Conservation (phyloP, 2,888 invertebrate species). For the Drosophila hamatofila region DNA sequence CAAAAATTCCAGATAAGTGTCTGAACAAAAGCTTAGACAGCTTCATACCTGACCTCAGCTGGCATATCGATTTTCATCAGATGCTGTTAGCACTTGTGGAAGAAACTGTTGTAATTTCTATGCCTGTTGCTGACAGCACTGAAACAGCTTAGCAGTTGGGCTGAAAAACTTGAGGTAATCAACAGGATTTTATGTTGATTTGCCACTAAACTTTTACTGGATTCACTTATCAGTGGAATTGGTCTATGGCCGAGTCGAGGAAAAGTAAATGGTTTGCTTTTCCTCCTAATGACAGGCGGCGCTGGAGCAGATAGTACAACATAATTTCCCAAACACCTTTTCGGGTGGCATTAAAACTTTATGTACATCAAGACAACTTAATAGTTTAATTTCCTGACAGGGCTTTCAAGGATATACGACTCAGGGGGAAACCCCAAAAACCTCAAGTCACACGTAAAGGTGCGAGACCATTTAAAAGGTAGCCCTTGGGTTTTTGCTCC, state of each 20-base stretch:
- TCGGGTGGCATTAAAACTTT: conserved; percentile 70
- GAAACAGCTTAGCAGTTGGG: conserved; percentile 26
- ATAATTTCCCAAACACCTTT: conserved; percentile 60
- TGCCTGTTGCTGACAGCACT: conserved; percentile 58
- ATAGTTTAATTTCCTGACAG: conserved; percentile 74
- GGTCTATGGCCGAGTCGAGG: conserved; percentile 34
- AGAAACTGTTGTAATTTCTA: conserved; percentile 20
- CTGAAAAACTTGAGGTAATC: conserved; percentile 63
- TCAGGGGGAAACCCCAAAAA: conserved; percentile 20
- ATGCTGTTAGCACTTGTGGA: conserved; percentile 38
- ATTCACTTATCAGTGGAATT: conserved; percentile 60
- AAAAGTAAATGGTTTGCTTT: conserved; percentile 47
- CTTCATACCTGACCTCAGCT: background rate
- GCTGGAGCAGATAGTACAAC: conserved; percentile 15
- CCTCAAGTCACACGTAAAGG: conserved; percentile 41
- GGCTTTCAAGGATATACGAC: conserved; percentile 33
- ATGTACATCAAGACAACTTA: conserved; percentile 55
- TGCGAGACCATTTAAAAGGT: conserved; percentile 44
- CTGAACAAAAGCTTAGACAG: background rate
- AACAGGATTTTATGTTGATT: conserved; percentile 72
- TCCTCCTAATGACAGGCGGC: conserved; percentile 45
- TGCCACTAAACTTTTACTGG: conserved; percentile 73
- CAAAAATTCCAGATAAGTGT: background rate
- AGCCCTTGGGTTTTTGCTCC: conserved; percentile 43
- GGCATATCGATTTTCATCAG: conserved; percentile 15